These are phyloP conservation scores for Neogale vison DNA, from an alignment of 2,113 vertebrate species.

Conservation along the genomic window DNA sequence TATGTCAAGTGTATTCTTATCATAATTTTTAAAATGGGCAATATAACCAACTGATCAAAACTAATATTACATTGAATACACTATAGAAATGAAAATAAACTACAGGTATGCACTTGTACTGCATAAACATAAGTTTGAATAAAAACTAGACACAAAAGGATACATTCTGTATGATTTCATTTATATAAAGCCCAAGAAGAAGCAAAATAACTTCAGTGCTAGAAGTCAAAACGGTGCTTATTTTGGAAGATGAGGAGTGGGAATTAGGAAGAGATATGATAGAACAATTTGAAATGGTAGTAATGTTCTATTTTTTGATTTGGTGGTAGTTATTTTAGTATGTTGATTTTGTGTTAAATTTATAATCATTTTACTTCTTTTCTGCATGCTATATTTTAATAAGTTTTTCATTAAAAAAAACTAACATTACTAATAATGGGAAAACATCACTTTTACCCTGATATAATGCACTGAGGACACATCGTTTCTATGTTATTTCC, in stretches of 20 bases:
- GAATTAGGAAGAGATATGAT: background rate
- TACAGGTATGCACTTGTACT: background rate
- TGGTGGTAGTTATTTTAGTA: background rate
- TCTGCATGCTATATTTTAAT: background rate
- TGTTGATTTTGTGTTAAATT: background rate
- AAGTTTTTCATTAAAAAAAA: background rate
- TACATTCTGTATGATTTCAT: background rate
- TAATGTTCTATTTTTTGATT: background rate
- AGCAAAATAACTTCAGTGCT: background rate
- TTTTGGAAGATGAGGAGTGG: background rate
- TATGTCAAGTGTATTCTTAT: background rate
- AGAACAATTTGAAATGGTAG: background rate
- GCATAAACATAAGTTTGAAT: background rate
- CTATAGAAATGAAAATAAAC: background rate
- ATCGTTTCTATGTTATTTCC: background rate
- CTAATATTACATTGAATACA: background rate
- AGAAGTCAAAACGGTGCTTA: background rate
- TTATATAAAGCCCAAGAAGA: background rate
- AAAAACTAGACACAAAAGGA: background rate
- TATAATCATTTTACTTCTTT: background rate
- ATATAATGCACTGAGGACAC: background rate
- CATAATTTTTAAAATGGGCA: background rate
- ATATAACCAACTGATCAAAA: background rate
- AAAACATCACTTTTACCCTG: background rate
- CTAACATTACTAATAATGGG: background rate